A percentile compares a stretch with the other conserved stretches of the same genome.
phyloP scores from a whole-genome alignment of 2,113 vertebrate genomes.

The Ochotona princeps region DNA sequence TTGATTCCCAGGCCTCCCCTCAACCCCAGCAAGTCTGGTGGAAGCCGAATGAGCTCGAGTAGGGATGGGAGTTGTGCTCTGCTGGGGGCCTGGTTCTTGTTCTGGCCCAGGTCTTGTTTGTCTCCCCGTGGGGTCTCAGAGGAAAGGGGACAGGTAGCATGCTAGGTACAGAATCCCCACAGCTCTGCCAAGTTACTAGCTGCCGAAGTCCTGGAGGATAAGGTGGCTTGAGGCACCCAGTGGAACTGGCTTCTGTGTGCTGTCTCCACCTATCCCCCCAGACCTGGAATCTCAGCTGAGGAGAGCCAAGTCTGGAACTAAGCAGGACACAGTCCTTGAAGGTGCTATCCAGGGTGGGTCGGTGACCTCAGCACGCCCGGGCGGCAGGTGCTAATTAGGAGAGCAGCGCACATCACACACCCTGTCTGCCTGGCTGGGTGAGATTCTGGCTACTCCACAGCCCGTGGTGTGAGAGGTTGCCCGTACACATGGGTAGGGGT shows the following conservation, averaged over 20 bases:
- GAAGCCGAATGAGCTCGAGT: not conserved
- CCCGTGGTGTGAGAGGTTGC: not conserved
- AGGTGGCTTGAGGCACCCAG: not conserved
- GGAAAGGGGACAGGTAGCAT: not conserved
- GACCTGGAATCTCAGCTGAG: not conserved
- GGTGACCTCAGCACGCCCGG: not conserved
- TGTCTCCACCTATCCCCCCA: not conserved
- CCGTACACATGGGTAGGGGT: too few relatives aligned
- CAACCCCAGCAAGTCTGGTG: too few relatives aligned
- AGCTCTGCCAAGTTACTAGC: not conserved
- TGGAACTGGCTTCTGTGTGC: not conserved
- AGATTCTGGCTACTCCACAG: not conserved
- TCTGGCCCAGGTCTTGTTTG: not conserved
- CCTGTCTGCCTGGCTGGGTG: not conserved
- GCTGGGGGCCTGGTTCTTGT: not conserved
- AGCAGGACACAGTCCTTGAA: not conserved
- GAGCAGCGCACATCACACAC: not conserved
- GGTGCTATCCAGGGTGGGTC: not conserved
- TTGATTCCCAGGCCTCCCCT: not conserved
- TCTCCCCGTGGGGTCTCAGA: not conserved
- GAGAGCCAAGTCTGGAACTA: not conserved
- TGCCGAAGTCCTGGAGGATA: not conserved
- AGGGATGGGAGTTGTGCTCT: rapidly evolving
- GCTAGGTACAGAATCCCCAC: rapidly evolving
- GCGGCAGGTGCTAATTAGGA: not conserved